Evolutionary conservation across 2,113 vertebrate species (phyloP).

Genomic region (Struthidea cinerea): DNA sequence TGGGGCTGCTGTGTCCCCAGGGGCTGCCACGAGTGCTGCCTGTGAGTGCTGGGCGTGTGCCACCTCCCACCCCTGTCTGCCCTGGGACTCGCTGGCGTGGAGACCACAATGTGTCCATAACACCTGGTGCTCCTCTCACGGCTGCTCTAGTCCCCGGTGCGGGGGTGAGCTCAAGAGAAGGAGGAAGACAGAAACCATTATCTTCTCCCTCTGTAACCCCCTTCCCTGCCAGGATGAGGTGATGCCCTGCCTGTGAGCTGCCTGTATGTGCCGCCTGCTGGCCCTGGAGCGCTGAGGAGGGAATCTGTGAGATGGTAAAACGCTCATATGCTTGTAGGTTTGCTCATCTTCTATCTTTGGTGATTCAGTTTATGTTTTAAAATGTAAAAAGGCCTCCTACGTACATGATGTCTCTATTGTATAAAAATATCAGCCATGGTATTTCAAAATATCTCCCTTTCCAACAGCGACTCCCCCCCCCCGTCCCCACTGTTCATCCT

Average conservation of each 20-base stretch:
- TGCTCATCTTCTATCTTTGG: conserved; percentile 45
- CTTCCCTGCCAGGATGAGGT: not conserved
- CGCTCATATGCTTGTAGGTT: not conserved
- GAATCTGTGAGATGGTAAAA: not conserved
- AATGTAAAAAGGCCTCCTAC: conserved; percentile 49
- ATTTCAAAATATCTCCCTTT: conserved; percentile 30
- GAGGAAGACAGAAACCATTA: not conserved
- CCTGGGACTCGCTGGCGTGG: not conserved
- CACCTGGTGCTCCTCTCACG: fast-evolving
- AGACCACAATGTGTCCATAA: fast-evolving
- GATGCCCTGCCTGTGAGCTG: not conserved
- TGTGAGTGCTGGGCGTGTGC: not conserved
- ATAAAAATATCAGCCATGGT: conserved; percentile 37
- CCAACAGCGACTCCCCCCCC: not conserved
- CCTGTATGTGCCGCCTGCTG: not conserved
- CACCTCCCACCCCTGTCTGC: not conserved
- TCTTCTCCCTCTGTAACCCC: not conserved
- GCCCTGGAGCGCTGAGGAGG: fast-evolving
- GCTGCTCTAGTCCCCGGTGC: fast-evolving
- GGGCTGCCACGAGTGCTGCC: not conserved
- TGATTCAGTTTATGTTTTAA: conserved; percentile 39
- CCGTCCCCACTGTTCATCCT: not conserved
- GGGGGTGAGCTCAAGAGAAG: not conserved
- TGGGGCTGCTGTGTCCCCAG: not conserved
- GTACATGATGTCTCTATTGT: conserved; percentile 56